These are phyloP conservation scores for Petrolisthes manimaculis DNA, from an alignment of 2,888 invertebrate genomes.

Conservation along the genomic window DNA sequence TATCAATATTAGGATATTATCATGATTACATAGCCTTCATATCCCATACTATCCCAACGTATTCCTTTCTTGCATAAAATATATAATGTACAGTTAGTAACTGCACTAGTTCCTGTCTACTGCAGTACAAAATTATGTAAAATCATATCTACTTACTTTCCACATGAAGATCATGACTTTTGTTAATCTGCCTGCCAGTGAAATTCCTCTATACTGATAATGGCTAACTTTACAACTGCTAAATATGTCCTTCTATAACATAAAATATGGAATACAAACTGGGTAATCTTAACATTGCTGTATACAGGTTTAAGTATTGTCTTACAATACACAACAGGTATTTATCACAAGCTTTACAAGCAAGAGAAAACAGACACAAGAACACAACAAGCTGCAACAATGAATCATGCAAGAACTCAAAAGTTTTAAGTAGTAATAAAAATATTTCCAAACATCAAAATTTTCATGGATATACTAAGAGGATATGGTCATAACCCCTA, in stretches of 20 bases:
- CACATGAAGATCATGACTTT: no score
- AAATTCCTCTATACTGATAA: neutral
- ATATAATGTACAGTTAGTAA: no score
- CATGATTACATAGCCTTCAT: no score
- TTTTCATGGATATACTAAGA: constrained; percentile 5
- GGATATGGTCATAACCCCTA: constrained; percentile 9
- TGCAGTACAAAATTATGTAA: no score
- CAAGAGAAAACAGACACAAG: constrained; percentile 8
- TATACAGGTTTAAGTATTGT: constrained; percentile 27
- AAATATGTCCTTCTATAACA: neutral
- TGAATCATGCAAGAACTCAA: constrained; percentile 20
- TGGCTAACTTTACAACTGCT: neutral
- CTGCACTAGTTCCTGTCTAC: no score
- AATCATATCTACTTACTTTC: no score
- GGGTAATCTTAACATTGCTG: neutral
- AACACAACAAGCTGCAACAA: constrained; percentile 29
- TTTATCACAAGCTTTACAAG: constrained; percentile 42
- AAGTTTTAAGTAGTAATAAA: constrained; percentile 2
- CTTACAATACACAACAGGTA: constrained; percentile 35
- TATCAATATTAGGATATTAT: no score
- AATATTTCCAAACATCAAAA: constrained; percentile 14
- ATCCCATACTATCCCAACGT: no score
- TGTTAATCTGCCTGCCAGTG: neutral
- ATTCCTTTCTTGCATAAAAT: no score
- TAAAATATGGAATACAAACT: neutral